These are phyloP conservation scores for Hypolimnas misippus DNA, from an alignment of 2,888 invertebrate species.

Conservation along the genomic window DNA sequence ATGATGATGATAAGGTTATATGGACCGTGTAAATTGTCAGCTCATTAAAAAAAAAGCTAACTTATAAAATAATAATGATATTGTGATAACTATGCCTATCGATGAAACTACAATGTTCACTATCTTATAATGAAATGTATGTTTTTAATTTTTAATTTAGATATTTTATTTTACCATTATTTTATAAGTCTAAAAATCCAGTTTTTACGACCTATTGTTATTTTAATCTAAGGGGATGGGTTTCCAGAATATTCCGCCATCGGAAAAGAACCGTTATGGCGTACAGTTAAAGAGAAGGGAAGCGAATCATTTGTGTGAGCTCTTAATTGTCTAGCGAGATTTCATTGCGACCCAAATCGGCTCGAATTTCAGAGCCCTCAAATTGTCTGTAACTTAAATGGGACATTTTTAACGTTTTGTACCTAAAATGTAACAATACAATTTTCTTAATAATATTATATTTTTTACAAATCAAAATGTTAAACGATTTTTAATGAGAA, in stretches of 20 bases:
- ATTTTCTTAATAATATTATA: background rate
- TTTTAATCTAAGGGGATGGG: background rate
- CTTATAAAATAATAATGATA: too few species aligned
- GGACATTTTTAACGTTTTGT: conserved; percentile 25
- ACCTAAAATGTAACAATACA: conserved; percentile 2
- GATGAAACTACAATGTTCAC: too few species aligned
- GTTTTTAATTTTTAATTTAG: too few species aligned
- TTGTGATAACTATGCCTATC: too few species aligned
- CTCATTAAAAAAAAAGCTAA: too few species aligned
- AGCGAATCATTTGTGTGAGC: conserved; percentile 55
- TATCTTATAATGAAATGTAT: too few species aligned
- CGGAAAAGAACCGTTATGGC: conserved; percentile 51
- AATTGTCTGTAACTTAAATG: conserved; percentile 30
- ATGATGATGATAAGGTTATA: too few species aligned
- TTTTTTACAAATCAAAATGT: conserved; percentile 1
- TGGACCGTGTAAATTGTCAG: too few species aligned
- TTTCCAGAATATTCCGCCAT: conserved; percentile 27
- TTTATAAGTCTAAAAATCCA: background rate
- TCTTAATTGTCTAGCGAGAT: conserved; percentile 66
- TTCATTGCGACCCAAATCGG: conserved; percentile 63
- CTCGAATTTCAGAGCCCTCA: conserved; percentile 51
- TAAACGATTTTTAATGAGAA: conserved; percentile 4
- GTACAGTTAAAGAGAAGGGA: conserved; percentile 47
- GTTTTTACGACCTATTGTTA: background rate
- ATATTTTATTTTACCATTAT: too few species aligned